A percentile compares a stretch with the other conserved stretches of the same genome.
phyloP scores from a whole-genome alignment of 2,888 invertebrate genomes.

The Diplazon laetatorius region DNA sequence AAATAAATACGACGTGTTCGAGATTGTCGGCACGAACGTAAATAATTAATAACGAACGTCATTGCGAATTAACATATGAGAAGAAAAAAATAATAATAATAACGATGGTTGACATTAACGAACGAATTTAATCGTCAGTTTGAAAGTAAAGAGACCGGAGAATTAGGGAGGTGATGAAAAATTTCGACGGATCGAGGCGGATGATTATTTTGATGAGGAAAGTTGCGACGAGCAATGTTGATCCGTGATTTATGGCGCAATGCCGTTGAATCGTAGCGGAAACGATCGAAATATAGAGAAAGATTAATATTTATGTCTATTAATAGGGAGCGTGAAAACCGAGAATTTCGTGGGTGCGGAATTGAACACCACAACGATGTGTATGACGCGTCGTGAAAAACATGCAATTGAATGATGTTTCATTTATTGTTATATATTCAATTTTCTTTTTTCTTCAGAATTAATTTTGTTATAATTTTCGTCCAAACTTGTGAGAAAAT shows the following conservation, averaged over 20 bases:
- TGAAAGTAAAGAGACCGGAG: constrained; percentile 47
- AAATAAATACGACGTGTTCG: background rate
- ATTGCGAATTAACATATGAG: background rate
- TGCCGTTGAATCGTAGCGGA: constrained; percentile 7
- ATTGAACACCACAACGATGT: constrained; percentile 32
- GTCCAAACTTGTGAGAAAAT: no score
- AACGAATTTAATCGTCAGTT: constrained; percentile 36
- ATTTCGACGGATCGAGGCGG: constrained; percentile 45
- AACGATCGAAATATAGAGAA: constrained; percentile 23
- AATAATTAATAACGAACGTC: constrained; percentile 13
- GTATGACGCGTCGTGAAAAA: constrained; percentile 41
- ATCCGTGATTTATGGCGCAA: constrained; percentile 25
- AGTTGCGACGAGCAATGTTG: constrained; percentile 19
- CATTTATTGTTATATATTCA: constrained; percentile 6
- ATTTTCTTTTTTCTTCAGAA: constrained; percentile 19
- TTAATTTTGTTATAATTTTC: no score
- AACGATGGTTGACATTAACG: constrained; percentile 27
- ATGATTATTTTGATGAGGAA: constrained; percentile 46
- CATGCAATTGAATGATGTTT: constrained; percentile 40
- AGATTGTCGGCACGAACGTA: constrained; percentile 2
- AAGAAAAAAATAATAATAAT: constrained; percentile 28
- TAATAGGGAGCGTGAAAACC: constrained; percentile 13
- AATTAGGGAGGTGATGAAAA: no score
- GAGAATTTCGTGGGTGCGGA: constrained; percentile 14
- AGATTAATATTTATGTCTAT: constrained; percentile 49